Evolutionary conservation across 1,140 invertebrate species (phyloP).

Genomic region (Nephila pilipes): DNA sequence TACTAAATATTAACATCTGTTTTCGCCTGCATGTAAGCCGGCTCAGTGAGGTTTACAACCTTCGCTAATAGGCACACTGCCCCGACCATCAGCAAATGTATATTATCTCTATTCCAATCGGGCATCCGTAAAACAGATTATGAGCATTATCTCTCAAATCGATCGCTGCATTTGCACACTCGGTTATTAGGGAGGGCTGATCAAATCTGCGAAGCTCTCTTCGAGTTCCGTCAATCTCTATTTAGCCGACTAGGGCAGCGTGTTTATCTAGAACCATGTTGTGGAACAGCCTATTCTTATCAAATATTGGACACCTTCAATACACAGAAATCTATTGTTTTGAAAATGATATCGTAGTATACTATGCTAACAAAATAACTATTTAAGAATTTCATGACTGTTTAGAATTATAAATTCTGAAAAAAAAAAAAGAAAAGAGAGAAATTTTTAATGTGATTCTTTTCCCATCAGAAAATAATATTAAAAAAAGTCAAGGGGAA

Average conservation of each 20-base stretch:
- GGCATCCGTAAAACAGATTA: conserved; percentile 37
- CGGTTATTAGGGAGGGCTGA: background rate
- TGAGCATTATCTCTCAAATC: conserved; percentile 18
- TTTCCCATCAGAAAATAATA: too few relatives aligned
- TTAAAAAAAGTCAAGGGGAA: too few relatives aligned
- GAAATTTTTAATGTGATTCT: too few relatives aligned
- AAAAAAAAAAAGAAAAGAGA: too few relatives aligned
- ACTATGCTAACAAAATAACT: too few relatives aligned
- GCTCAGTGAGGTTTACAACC: conserved; percentile 4
- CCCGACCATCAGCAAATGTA: conserved; percentile 24
- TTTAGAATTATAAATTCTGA: too few relatives aligned
- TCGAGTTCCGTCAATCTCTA: background rate
- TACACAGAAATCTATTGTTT: too few relatives aligned
- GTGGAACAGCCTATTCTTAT: too few relatives aligned
- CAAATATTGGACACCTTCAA: too few relatives aligned
- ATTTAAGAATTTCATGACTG: too few relatives aligned
- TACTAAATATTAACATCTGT: conserved; percentile 30
- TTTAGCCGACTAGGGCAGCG: background rate
- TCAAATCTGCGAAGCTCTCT: background rate
- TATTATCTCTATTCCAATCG: conserved; percentile 35
- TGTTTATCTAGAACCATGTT: too few relatives aligned
- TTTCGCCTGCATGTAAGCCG: background rate
- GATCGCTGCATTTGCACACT: conserved; percentile 10
- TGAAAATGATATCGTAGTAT: too few relatives aligned
- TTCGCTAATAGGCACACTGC: conserved; percentile 2